These are phyloP conservation scores for Terebella lapidaria DNA, from an alignment of 2,888 invertebrate genomes.

Conservation along the genomic window DNA sequence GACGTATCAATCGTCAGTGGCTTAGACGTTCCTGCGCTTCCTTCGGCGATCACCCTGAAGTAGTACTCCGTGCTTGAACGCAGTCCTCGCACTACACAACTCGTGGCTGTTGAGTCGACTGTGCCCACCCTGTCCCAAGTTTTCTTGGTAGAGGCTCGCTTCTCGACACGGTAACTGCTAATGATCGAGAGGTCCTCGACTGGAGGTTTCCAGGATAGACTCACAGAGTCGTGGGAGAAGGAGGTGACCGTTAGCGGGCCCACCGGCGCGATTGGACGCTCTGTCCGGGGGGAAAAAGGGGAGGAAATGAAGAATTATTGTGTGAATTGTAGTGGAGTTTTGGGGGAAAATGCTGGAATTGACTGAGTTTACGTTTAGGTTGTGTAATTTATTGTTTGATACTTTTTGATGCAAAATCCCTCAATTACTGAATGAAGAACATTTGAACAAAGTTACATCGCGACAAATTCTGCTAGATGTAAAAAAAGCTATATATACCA, in stretches of 20 bases:
- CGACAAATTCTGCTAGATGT: too few species aligned
- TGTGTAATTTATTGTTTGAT: too few species aligned
- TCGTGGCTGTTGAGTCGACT: slow-evolving; percentile 19
- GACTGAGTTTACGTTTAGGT: too few species aligned
- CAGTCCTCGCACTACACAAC: slow-evolving; percentile 27
- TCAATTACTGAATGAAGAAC: too few species aligned
- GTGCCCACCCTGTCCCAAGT: slow-evolving; percentile 21
- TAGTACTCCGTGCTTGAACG: slow-evolving; percentile 45
- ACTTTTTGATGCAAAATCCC: too few species aligned
- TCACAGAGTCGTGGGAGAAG: slow-evolving; percentile 67
- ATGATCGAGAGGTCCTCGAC: slow-evolving; percentile 24
- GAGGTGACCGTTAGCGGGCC: slow-evolving; percentile 22
- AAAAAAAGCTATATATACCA: too few species aligned
- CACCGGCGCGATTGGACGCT: slow-evolving; percentile 11
- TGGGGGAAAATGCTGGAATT: too few species aligned
- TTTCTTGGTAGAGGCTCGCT: slow-evolving; percentile 16
- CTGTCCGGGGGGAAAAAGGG: not conserved
- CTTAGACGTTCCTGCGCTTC: slow-evolving; percentile 17
- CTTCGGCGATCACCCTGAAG: slow-evolving; percentile 46
- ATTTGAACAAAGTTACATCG: too few species aligned
- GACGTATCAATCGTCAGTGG: slow-evolving; percentile 19
- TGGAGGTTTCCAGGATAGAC: slow-evolving; percentile 78
- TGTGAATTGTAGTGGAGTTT: too few species aligned
- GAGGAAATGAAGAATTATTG: too few species aligned
- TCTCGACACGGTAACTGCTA: slow-evolving; percentile 34